These are phyloP conservation scores for Leptogaster cylindrica DNA, from an alignment of 2,888 invertebrate genomes.

Conservation along the genomic window DNA sequence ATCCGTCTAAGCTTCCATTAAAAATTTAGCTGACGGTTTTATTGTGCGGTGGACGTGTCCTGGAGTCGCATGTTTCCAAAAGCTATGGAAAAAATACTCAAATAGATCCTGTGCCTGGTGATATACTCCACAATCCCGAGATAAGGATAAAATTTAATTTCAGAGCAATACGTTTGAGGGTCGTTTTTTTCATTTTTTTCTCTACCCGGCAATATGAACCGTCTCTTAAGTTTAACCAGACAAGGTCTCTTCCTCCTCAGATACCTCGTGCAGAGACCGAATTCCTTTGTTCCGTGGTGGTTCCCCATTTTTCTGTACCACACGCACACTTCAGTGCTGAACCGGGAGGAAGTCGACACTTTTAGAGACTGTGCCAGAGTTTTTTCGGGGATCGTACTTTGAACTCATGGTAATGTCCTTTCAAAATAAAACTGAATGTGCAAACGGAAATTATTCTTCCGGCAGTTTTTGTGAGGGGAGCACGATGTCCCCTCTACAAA, in stretches of 20 bases:
- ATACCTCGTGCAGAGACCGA: slow-evolving; percentile 4
- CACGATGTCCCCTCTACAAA: background rate
- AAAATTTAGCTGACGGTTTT: slow-evolving; percentile 45
- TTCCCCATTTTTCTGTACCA: slow-evolving; percentile 12
- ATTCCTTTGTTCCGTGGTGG: slow-evolving; percentile 39
- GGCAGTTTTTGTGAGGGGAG: slow-evolving; percentile 29
- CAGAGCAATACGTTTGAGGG: slow-evolving; percentile 42
- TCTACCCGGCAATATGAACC: slow-evolving; percentile 16
- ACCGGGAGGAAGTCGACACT: slow-evolving; percentile 22
- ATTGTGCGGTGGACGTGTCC: slow-evolving; percentile 35
- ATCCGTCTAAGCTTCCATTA: slow-evolving; percentile 45
- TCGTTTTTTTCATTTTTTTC: slow-evolving; percentile 42
- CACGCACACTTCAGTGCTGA: slow-evolving; percentile 32
- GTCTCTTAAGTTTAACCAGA: slow-evolving; percentile 31
- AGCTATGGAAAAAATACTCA: background rate
- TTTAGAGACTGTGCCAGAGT: background rate
- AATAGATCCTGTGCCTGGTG: background rate
- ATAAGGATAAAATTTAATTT: slow-evolving; percentile 46
- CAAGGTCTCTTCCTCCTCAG: slow-evolving; percentile 39
- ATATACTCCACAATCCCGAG: slow-evolving; percentile 26
- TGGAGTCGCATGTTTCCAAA: background rate
- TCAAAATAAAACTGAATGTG: slow-evolving; percentile 22
- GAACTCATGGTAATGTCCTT: slow-evolving; percentile 28
- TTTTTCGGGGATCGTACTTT: slow-evolving; percentile 20
- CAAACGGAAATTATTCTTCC: slow-evolving; percentile 47